Evolutionary conservation across 2,113 vertebrate species (phyloP).

Genomic region (Xiphophorus hellerii): DNA sequence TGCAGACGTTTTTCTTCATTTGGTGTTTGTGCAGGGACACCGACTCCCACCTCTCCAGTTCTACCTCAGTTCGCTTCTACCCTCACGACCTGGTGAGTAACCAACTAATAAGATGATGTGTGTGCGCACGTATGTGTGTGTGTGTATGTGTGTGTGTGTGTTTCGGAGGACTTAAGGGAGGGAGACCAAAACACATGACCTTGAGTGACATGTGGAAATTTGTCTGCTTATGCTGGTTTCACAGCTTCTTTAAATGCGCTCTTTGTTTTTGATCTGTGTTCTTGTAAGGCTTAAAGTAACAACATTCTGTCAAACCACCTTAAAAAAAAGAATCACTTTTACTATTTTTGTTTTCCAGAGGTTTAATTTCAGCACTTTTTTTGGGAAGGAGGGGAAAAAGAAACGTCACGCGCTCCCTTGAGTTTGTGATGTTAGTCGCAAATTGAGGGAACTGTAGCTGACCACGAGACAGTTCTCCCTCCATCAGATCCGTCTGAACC

Average conservation of each 20-base stretch:
- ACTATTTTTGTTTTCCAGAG: too few species aligned
- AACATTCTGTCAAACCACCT: too few species aligned
- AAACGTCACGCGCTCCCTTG: neutral
- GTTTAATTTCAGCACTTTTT: too few species aligned
- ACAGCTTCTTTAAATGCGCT: too few species aligned
- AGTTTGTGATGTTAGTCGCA: neutral
- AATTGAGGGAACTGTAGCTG: slow-evolving; percentile 2
- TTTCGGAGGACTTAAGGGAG: neutral
- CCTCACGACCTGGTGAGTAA: slow-evolving; percentile 97
- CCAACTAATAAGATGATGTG: neutral
- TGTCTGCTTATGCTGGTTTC: too few species aligned
- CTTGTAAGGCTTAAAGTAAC: too few species aligned
- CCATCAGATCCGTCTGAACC: slow-evolving; percentile 95
- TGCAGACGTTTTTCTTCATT: slow-evolving; percentile 24
- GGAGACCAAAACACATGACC: neutral
- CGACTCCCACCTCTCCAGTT: slow-evolving; percentile 99
- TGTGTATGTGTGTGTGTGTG: neutral
- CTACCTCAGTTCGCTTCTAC: slow-evolving; percentile 99
- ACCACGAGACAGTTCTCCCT: slow-evolving; percentile 63
- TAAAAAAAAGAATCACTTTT: too few species aligned
- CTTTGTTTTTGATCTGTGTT: too few species aligned
- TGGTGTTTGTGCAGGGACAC: slow-evolving; percentile 88
- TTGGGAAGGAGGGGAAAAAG: too few species aligned
- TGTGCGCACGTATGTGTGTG: neutral
- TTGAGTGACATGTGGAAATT: neutral